Conservation (phyloP, 2,888 invertebrate genomes). For the Antheraea assamensis region DNA sequence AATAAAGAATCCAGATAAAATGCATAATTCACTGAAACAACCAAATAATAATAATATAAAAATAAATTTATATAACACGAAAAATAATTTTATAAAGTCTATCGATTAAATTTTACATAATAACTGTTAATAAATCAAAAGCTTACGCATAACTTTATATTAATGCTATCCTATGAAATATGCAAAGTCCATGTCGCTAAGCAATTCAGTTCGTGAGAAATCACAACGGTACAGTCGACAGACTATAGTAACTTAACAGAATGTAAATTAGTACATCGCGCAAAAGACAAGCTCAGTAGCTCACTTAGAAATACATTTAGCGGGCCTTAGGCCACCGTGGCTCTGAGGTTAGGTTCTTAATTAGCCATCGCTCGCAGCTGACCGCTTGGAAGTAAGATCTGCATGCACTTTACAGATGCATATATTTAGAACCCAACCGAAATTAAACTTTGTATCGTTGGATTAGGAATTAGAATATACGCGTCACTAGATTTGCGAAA, state of each 20-base stretch:
- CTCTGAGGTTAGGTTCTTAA: conserved; percentile 76
- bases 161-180: background rate
- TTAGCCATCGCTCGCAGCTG: conserved; percentile 76
- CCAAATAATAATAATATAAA: background rate
- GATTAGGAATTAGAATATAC: conserved; percentile 28
- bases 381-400: conserved; percentile 71
- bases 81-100: background rate
- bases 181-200: conserved; percentile 42
- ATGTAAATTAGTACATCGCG: conserved; percentile 34
- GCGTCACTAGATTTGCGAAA: conserved; percentile 38
- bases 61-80: background rate
- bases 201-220: conserved; percentile 62
- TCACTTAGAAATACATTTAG: conserved; percentile 73
- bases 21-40: too few relatives aligned
- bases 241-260: conserved; percentile 37
- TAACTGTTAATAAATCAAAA: background rate
- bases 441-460: conserved; percentile 32
- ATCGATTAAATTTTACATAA: background rate
- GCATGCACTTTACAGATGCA: conserved; percentile 41
- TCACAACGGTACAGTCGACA: conserved; percentile 46
- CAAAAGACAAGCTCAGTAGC: conserved; percentile 61
- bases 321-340: conserved; percentile 61
- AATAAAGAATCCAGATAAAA: background rate
- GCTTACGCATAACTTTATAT: background rate
- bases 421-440: conserved; percentile 28